Base-by-base conservation (phyloP, 2,888 invertebrate species). In the Drosophila planitibia region DNA sequence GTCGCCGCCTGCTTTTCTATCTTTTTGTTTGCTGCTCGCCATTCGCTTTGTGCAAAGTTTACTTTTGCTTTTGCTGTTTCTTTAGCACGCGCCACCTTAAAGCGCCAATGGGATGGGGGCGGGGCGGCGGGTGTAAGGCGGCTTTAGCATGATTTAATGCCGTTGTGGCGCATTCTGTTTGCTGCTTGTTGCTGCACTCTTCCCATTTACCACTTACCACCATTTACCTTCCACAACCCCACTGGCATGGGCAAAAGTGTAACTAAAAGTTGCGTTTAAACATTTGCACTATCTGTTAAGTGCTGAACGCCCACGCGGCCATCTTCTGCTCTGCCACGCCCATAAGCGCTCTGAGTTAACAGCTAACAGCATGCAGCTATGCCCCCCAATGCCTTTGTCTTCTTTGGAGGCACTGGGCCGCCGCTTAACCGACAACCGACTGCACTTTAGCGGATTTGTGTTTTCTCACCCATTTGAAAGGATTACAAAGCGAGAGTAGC, bases 391-490 rank as follows among this genome's bases (percentile, higher is more conserved):
- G 49, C 52, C 67, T 59, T 64, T 63, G 37, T 59, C 59, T 64
- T 66, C 59, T 30, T 58, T 52, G 41, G 35, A 59, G 57, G 59
- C 76, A 53, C 66, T 58, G 70, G 54, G 59, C 59, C 33, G 61
- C 52, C 65, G 77, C 82, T 85, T 76, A 73, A 81, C 76, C 74
- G 70, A 75, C 70, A 83, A 82, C 80, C 88, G 78, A 80, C 85
- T 86, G 85, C 85, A 85, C 89, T 85, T 85, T 89, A 82, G 82
- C 82, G 85, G 87, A 85, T 89, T 85, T 85, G 84, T 89, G 89
- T 89, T 85, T 85, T 85, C 87, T 84, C 89, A 84, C 89, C 85
- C 85, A 85, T 85, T 85, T 85, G 87, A 83, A 84, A 76, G 87
- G 85, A 85, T 85, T 85, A 85, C 82, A 84, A 83, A 75, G 78